Conservation (phyloP, 2,888 invertebrate species). For the Calephelis perditalis region DNA sequence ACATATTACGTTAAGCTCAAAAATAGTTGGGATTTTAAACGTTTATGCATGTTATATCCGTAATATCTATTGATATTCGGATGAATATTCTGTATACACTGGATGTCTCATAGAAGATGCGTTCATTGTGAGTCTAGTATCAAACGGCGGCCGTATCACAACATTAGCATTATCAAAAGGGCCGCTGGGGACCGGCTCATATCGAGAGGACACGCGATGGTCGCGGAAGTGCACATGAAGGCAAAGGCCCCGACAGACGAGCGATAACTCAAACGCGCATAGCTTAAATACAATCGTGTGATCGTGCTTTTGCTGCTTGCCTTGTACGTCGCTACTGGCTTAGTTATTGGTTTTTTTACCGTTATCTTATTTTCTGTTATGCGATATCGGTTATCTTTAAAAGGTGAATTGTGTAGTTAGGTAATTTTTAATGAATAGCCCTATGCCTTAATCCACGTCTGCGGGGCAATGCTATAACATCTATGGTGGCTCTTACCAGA, state of each 20-base stretch:
- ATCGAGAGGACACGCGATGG: conserved; percentile 61
- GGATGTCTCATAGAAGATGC: conserved; percentile 58
- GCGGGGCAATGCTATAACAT: too few relatives aligned
- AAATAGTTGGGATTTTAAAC: too few relatives aligned
- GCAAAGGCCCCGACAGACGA: conserved; percentile 64
- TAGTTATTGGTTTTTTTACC: conserved; percentile 16
- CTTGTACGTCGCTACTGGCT: conserved; percentile 35
- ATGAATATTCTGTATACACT: conserved; percentile 47
- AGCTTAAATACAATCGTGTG: conserved; percentile 57
- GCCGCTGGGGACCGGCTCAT: conserved; percentile 68
- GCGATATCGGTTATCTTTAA: background rate
- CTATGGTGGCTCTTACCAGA: too few relatives aligned
- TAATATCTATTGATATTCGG: conserved; percentile 27
- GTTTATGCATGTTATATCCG: conserved; percentile 24
- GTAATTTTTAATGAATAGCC: too few relatives aligned
- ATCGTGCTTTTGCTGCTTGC: conserved; percentile 44
- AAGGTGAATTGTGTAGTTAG: too few relatives aligned
- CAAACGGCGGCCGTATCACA: conserved; percentile 55
- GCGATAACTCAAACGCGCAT: conserved; percentile 70
- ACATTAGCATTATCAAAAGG: conserved; percentile 75
- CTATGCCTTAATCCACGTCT: too few relatives aligned
- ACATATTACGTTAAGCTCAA: too few relatives aligned
- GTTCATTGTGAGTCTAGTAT: conserved; percentile 63
- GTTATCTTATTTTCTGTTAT: background rate
- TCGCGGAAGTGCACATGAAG: conserved; percentile 59